Evolutionary conservation across 2,797 vertebrate genomes (phyloP), one percentile per base, ranked within the genome.

Genomic region (Crocodylus rhombifer): DNA sequence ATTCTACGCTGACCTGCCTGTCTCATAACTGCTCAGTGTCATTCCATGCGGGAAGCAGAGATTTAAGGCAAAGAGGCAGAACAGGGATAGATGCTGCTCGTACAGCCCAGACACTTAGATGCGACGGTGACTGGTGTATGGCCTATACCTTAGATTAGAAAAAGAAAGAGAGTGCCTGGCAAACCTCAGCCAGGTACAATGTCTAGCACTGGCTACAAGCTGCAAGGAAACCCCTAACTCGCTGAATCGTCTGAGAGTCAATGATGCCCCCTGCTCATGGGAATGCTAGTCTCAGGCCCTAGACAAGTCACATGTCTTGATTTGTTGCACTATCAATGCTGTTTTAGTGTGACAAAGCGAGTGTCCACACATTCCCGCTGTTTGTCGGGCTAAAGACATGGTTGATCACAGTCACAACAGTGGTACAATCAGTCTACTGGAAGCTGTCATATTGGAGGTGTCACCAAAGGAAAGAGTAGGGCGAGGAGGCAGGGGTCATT

Each of bases 1-100:
- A 86, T 80, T 57, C 58, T 76, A 86, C 64, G 28, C n/a, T 77
- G 86, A n/a, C 17, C 81, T 16, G 56, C 51, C 81, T 12, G 77
- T n/a, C 65, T 55, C 56, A 56, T 25, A 57, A 10, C 16, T 42
- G n/a, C 20, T 23, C 30, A 42, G 30, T 4, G 9, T 36, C 21
- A 36, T 26, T 78, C 58, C 76, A 26, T 2, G 15, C 25, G 13
- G 76, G 60, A 60, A 61, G 14, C 58, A 13, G 76, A 61, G 10
- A 16, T 61, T 58, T 26, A 21, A 20, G 58, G 61, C 5, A 18
- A 58, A 30, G 28, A 30, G n/a, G 28, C 67, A 69, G 21, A 25
- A 12, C 36, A 42, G 13, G 21, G 21, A 20, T 21, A 23, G 33
- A 7, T 71, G 67, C 33, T 42, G 21, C 13, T 23, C 42, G 21